Evolutionary conservation across 2,797 vertebrate species (phyloP).

Genomic region (Epinephelus awoara): DNA sequence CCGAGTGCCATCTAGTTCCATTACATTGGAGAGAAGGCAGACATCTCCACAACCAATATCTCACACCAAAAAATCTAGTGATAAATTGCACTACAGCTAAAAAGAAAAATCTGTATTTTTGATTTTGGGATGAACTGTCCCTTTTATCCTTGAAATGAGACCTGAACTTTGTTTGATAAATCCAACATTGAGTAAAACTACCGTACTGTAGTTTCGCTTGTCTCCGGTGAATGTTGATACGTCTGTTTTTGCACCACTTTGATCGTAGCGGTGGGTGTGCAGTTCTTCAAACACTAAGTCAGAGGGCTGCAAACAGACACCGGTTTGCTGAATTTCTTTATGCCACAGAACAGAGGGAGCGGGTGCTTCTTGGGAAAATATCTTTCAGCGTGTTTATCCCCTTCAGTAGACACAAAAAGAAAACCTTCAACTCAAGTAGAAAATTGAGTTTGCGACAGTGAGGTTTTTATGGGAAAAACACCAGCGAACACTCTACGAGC

Average conservation of each 20-base stretch:
- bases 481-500: background rate
- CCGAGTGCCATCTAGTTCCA: too few species aligned
- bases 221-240: slow-evolving; percentile 5
- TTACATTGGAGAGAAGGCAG: too few species aligned
- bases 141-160: background rate
- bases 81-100: too few species aligned
- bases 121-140: too few species aligned
- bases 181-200: background rate
- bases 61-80: too few species aligned
- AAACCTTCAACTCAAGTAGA: slow-evolving; percentile 33
- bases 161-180: slow-evolving; percentile 11
- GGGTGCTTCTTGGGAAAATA: slow-evolving; percentile 33
- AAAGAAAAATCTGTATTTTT: too few species aligned
- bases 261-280: background rate
- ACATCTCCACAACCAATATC: too few species aligned
- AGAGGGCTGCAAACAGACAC: slow-evolving; percentile 2
- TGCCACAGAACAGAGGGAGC: slow-evolving; percentile 25
- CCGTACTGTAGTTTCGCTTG: background rate
- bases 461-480: slow-evolving; percentile 3
- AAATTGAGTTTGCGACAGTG: slow-evolving; percentile 10
- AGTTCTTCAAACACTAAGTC: slow-evolving; percentile 19
- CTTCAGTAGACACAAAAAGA: slow-evolving; percentile 26
- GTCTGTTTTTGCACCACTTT: slow-evolving; percentile 25
- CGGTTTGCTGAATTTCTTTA: slow-evolving; percentile 28
- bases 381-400: slow-evolving; percentile 40